Percentiles rank a stretch among this genome's conserved stretches.
Conservation (phyloP, 2,113 vertebrate genomes). For the Muntiacus muntjak region DNA sequence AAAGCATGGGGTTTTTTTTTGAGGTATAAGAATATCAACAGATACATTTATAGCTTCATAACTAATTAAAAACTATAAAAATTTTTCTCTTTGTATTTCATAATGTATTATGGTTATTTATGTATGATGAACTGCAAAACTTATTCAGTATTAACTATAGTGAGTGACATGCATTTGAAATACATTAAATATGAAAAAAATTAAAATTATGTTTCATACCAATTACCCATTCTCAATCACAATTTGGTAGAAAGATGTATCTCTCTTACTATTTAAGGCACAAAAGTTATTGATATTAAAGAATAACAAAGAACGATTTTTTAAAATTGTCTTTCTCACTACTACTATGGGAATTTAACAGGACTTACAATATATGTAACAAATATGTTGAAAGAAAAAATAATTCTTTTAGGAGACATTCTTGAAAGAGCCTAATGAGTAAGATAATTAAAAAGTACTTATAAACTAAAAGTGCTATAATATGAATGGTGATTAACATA, state of each 20-base stretch:
- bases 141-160: not conserved
- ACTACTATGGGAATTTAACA: not conserved
- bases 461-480: not conserved
- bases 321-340: not conserved
- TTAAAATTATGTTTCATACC: not conserved
- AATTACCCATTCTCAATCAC: not conserved
- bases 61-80: not conserved
- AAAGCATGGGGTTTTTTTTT: not conserved
- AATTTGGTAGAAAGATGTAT: not conserved
- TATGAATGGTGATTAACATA: not conserved
- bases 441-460: not conserved
- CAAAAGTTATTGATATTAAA: not conserved
- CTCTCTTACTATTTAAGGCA: not conserved
- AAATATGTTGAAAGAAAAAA: not conserved
- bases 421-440: not conserved
- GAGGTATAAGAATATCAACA: not conserved
- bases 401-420: not conserved
- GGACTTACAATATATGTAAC: not conserved
- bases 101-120: not conserved
- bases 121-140: not conserved
- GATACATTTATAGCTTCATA: not conserved
- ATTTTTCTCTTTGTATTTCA: not conserved
- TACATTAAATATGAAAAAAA: not conserved
- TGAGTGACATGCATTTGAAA: not conserved
- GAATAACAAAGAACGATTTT: not conserved